Evolutionary conservation across 2,113 vertebrate species (phyloP), one percentile per base, ranked within the genome.

Genomic region (Ageneiosus marmoratus): DNA sequence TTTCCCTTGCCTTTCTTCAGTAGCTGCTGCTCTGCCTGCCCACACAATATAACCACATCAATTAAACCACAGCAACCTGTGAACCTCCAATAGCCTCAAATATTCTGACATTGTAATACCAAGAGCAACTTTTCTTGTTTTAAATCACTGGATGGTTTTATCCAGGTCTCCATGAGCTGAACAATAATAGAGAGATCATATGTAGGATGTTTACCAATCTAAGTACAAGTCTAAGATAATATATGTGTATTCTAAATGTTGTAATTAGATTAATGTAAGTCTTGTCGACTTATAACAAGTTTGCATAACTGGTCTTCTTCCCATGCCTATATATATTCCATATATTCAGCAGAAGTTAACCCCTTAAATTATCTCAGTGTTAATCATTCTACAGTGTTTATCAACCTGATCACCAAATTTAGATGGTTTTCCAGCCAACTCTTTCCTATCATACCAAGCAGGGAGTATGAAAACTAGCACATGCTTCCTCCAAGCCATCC

Each of bases 21-120:
- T 78, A 97, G 86, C 90, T 99, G 98, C 86, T 98, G 96, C 88
- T 99, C 97, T 0, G 98, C 98, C 98, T 99, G n/a, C 51, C 72
- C 27, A 83, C 58, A 27, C 62, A 44, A 85, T 60, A 16, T 22
- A 60, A n/a, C 11, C 72, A 74, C 32, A 82, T 16, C 56, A 79
- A 12, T 27, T 11, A 79, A 63, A 87, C 41, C 27, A 58, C 20
- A 60, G 50, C 27, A 51, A 9, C 34, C 69, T 48, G 22, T n/a
- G 5, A 27, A 44, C 60, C 32, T 20, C 58, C 63, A 37, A 20
- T 34, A 65, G 1, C 63, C 63, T 32, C 8, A 58, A 22, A 11
- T 11, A 10, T 11, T 58, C 20, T 18, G 62, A 62, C n/a, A 13
- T 27, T 60, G 4, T 27, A 10, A 62, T 29, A 29, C 11, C 9